Base-by-base conservation (phyloP, 1,140 invertebrate genomes). In the Mercenaria mercenaria region DNA sequence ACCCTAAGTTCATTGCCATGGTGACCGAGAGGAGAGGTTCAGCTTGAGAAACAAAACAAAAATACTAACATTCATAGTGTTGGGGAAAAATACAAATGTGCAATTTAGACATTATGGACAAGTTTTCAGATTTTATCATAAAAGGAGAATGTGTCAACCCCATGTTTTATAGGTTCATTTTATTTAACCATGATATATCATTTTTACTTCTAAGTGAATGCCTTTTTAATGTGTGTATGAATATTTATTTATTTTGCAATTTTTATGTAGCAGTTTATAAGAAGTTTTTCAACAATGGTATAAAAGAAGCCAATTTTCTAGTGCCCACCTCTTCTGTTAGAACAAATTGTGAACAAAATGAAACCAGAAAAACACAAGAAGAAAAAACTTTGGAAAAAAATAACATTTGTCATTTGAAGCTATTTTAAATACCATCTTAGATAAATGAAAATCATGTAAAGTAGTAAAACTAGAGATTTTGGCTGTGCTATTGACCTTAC, bases 161-260 rank as follows among this genome's bases (percentile, higher is more conserved):
- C 29, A 67, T 32, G 11, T 72, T 72, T 72, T 72, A 72, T 15
- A 39, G 15, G 67, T 67, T 72, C 34, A 39, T 72, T 41, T 72
- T 72, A 37, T 39, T 39, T 37, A 23, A 72, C 39, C 34, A 29
- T 29, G 20, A 39, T 39, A 37, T 39, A 15, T 39, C 67, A 72
- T 72, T 72, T 72, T 72, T 72, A 72, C 67, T 29, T 8, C 29
- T 39, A 39, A 72, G 34, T 29, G 29, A 72, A 20, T 39, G 67
- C 37, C 39, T 72, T 72, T 72, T 39, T 72, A 72, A 39, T 41
- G 67, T 41, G 8, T 72, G 67, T 72, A 72, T 41, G 39, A 72
- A 72, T 72, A 72, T 72, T 72, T 72, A 72, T 72, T 72, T 72
- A 72, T 72, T 64, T 72, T 39, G 67, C 67, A 72, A 39, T 72